Percentiles rank a stretch among this genome's conserved stretches.
These are phyloP conservation scores for Redunca redunca DNA, from an alignment of 2,113 vertebrate species.

Conservation along the genomic window DNA sequence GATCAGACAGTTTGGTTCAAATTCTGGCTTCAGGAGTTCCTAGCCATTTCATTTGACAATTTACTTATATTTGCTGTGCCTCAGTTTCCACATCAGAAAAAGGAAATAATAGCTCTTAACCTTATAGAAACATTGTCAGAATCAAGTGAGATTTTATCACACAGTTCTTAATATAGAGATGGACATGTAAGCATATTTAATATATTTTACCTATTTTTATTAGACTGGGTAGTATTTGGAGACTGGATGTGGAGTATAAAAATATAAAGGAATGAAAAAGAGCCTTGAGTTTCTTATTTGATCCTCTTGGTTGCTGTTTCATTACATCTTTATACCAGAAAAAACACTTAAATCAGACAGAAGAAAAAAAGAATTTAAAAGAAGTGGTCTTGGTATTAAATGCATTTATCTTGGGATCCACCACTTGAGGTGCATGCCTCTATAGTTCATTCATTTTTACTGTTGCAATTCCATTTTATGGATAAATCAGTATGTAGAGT, in stretches of 20 bases:
- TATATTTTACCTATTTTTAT: neutral
- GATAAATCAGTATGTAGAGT: neutral
- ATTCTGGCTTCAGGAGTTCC: neutral
- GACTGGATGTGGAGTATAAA: neutral
- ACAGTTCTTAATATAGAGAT: neutral
- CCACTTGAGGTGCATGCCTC: neutral
- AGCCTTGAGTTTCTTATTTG: neutral
- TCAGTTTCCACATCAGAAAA: neutral
- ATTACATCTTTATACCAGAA: neutral
- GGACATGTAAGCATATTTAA: neutral
- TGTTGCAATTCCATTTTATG: neutral
- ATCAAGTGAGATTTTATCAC: neutral
- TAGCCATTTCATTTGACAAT: neutral
- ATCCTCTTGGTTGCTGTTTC: neutral
- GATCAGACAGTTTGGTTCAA: neutral
- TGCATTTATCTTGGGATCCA: neutral
- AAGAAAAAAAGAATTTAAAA: neutral
- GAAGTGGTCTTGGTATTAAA: neutral
- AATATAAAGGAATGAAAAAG: neutral
- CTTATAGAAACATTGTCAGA: neutral
- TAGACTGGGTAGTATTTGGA: neutral
- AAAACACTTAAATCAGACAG: neutral
- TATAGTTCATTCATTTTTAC: neutral
- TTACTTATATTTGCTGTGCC: neutral
- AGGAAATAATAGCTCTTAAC: neutral